Conservation (phyloP, 2,888 invertebrate genomes). For the Caenorhabditis plicata region DNA sequence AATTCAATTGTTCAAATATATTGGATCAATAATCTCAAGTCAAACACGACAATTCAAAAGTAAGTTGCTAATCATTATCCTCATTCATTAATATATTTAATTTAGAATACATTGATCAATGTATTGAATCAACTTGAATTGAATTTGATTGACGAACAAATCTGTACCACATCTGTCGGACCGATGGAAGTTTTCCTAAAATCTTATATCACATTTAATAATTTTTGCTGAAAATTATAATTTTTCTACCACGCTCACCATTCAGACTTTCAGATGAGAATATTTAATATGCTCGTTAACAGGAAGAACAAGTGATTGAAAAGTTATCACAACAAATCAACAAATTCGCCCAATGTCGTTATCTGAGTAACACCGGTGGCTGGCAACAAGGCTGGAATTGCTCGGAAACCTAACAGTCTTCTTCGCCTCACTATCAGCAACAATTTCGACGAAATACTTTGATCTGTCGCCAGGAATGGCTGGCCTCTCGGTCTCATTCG, state of each 20-base stretch:
- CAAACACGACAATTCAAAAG: no score
- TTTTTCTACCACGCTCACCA: background rate
- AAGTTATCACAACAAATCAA: slow-evolving; percentile 21
- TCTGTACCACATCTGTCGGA: no score
- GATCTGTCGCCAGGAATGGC: slow-evolving; percentile 69
- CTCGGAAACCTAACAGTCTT: slow-evolving; percentile 82
- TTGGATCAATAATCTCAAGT: no score
- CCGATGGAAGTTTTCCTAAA: no score
- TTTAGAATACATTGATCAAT: no score
- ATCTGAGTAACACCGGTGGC: slow-evolving; percentile 72
- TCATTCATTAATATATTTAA: no score
- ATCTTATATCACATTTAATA: no score
- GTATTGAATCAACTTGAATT: no score
- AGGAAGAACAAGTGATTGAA: slow-evolving; percentile 38
- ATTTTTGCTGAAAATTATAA: background rate
- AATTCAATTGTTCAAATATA: no score
- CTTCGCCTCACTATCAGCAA: slow-evolving; percentile 88
- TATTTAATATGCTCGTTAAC: slow-evolving; percentile 1
- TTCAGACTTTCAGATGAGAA: background rate
- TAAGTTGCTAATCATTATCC: no score
- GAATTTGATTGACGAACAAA: no score
- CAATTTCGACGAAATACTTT: slow-evolving; percentile 69
- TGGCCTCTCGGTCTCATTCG: slow-evolving; percentile 70
- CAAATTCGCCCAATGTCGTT: slow-evolving; percentile 40
- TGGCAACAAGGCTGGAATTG: slow-evolving; percentile 89